Evolutionary conservation across 2,113 vertebrate species (phyloP), one percentile per base, ranked within the genome.

Genomic region (Taurulus bubalis): DNA sequence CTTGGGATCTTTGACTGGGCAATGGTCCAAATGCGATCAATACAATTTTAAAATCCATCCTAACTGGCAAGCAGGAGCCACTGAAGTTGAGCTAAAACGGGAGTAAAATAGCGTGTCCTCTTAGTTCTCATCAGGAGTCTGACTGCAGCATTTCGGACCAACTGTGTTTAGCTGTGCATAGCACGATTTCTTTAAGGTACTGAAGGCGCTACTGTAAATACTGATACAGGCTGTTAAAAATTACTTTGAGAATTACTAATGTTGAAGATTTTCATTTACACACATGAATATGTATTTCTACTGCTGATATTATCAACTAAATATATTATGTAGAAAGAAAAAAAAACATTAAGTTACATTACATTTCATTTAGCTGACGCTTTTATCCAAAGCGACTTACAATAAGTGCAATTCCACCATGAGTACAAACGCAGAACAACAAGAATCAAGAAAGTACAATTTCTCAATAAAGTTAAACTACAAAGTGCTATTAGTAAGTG

Each of bases 41-140:
- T 90, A 81, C 70, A 56, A 51, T 75, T 89, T 83, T 56, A 36
- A 83, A 85, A 82, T 88, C 58, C 86, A 82, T 79, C 56, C 58
- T 63, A 36, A 77, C 65, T 76, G 77, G 55, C 26, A 66, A 81
- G 69, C 34, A 18, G 75, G 24, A 71, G 76, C 71, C 59, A 38
- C 66, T 76, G 34, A 85, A 84, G 66, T 65, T 64, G 30, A 84
- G 70, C 75, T 65, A 26, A 40, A 70, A 72, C 18, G n/a, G 40
- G 38, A 81, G 49, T 28, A 51, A 80, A 65, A 60, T 71, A 45
- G 10, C 68, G 67, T 58, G 45, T 84, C 42, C 40, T 77, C 49
- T 71, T 26, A 63, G 60, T 34, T 70, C 40, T 86, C 65, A 42
- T 69, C 45, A 63, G 49, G 32, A 75, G 30, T 42, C 18, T 51